Percentiles rank a stretch among this genome's conserved stretches.
These are phyloP conservation scores for Sebastes hopkinsi DNA, from an alignment of 2,797 vertebrate species.

Conservation along the genomic window DNA sequence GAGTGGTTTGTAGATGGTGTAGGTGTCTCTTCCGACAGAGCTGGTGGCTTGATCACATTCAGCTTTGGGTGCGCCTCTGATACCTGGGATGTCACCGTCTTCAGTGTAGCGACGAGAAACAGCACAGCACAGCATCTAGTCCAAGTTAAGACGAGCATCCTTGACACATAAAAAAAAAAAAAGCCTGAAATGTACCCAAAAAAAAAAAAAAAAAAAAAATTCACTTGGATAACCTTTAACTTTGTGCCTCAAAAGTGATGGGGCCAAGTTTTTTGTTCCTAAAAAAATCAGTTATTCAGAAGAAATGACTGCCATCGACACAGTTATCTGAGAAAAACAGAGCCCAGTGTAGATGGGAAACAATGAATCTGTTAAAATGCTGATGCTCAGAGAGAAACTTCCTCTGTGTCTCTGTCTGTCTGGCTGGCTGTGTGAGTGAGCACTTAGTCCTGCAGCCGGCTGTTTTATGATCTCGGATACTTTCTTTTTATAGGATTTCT, in stretches of 20 bases:
- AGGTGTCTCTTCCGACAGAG: slow-evolving; percentile 84
- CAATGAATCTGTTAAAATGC: slow-evolving; percentile 34
- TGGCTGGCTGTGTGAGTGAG: slow-evolving; percentile 52
- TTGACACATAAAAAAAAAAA: slow-evolving; percentile 41
- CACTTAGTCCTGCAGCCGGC: slow-evolving; percentile 61
- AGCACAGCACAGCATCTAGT: slow-evolving; percentile 87
- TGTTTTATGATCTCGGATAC: slow-evolving; percentile 83
- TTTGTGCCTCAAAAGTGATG: slow-evolving; percentile 9
- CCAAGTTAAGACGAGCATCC: slow-evolving; percentile 87
- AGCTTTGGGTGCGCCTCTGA: slow-evolving; percentile 87
- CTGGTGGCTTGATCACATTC: slow-evolving; percentile 97
- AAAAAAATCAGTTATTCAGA: slow-evolving; percentile 48
- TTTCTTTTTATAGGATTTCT: slow-evolving; percentile 85
- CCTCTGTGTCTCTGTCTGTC: slow-evolving; percentile 63
- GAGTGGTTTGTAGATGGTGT: slow-evolving; percentile 87
- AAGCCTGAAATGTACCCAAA: not conserved
- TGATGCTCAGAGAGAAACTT: slow-evolving; percentile 47
- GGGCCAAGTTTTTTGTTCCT: slow-evolving; percentile 26
- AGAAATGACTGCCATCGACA: slow-evolving; percentile 43
- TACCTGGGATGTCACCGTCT: slow-evolving; percentile 88
- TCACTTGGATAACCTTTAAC: not conserved
- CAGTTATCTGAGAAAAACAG: slow-evolving; percentile 13
- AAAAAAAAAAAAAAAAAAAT: not conserved
- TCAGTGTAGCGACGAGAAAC: slow-evolving; percentile 87
- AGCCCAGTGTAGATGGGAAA: slow-evolving; percentile 17